Percentiles rank a stretch among this genome's conserved stretches.
These are phyloP conservation scores for Drosophila prostipennis DNA, from an alignment of 2,888 invertebrate species.

Conservation along the genomic window DNA sequence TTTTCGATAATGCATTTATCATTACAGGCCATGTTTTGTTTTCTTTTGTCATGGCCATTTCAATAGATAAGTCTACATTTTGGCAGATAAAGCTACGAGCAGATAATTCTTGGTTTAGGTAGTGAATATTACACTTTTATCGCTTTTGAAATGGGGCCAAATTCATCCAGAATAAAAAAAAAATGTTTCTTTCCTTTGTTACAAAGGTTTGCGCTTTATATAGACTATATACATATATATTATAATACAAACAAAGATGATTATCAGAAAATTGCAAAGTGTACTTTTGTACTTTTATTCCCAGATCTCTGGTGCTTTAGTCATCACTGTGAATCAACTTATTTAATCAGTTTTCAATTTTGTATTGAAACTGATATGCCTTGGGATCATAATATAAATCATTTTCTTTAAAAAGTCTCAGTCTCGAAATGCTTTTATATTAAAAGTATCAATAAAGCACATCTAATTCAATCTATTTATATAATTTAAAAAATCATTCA, in stretches of 20 bases:
- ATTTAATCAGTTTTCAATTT: not conserved
- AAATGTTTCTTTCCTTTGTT: not conserved
- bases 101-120: slow-evolving; percentile 5
- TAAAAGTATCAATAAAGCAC: no score
- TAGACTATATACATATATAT: not conserved
- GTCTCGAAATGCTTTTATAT: no score
- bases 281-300: not conserved
- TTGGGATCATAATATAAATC: no score
- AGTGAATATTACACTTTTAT: not conserved
- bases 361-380: no score
- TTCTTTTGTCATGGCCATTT: slow-evolving; percentile 18
- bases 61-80: slow-evolving; percentile 18
- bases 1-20: slow-evolving; percentile 21
- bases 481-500: no score
- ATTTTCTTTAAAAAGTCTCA: no score
- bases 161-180: not conserved
- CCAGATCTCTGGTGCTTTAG: not conserved
- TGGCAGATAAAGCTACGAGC: slow-evolving; percentile 7
- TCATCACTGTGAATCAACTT: not conserved
- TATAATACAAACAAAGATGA: slow-evolving; percentile 5
- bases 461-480: no score
- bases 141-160: slow-evolving; percentile 4
- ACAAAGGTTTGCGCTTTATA: not conserved
- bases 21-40: slow-evolving; percentile 21
- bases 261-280: not conserved